These are phyloP conservation scores for Amia ocellicauda DNA, from an alignment of 2,113 vertebrate genomes.

Conservation along the genomic window DNA sequence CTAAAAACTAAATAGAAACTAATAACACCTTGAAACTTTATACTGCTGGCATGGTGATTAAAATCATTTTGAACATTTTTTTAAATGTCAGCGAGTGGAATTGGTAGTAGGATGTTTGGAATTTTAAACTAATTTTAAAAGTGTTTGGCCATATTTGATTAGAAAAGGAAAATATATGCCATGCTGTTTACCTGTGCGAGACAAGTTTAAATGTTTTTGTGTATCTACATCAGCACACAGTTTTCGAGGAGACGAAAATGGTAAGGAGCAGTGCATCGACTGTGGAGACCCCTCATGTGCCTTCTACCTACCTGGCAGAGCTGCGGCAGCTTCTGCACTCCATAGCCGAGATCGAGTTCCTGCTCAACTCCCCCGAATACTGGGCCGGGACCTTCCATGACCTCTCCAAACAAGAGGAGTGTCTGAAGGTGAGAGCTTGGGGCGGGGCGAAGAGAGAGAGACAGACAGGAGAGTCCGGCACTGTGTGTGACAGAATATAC, in stretches of 20 bases:
- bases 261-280: constrained; percentile 61
- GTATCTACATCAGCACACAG: constrained; percentile 72
- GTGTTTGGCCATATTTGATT: no score
- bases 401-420: constrained; percentile 82
- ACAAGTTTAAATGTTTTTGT: constrained; percentile 46
- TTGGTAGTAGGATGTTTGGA: no score
- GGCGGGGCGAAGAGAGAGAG: neutral
- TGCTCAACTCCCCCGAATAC: constrained; percentile 82
- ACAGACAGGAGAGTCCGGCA: neutral
- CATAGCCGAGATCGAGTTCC: constrained; percentile 81
- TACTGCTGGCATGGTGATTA: no score
- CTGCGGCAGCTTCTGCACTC: constrained; percentile 76
- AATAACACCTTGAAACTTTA: no score
- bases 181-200: neutral
- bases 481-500: no score
- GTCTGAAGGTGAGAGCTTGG: constrained; percentile 79
- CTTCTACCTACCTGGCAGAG: constrained; percentile 78
- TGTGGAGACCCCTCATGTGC: constrained; percentile 74
- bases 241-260: constrained; percentile 61
- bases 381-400: constrained; percentile 81
- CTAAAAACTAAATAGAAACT: no score
- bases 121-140: no score
- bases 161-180: no score
- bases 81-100: no score
- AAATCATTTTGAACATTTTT: no score